phyloP scores from a whole-genome alignment of 2,113 vertebrate species.

The Glaucomys volans region DNA sequence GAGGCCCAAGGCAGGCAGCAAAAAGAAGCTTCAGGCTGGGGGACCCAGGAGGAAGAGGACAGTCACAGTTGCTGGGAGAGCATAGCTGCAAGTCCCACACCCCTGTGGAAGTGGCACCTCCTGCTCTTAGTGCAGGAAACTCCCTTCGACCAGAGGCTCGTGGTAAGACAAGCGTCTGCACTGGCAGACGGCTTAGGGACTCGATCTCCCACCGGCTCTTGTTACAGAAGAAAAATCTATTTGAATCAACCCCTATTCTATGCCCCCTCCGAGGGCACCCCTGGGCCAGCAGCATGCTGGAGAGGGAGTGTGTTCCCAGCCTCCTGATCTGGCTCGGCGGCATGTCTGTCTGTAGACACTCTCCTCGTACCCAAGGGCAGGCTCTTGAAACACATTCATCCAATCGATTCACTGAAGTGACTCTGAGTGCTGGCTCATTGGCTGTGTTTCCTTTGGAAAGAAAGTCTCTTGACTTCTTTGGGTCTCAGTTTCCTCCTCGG shows the following conservation, averaged over 20 bases:
- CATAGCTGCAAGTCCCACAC: no score
- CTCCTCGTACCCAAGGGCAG: background rate
- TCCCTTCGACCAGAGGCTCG: background rate
- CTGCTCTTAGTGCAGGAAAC: background rate
- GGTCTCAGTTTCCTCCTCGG: background rate
- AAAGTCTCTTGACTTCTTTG: background rate
- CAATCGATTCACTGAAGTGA: background rate
- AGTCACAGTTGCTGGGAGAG: background rate
- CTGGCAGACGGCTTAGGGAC: background rate
- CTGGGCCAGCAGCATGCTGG: background rate
- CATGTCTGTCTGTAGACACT: background rate
- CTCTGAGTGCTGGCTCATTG: background rate
- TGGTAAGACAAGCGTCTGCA: background rate
- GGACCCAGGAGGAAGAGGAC: accelerated
- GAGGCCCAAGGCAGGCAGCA: background rate
- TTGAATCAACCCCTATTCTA: background rate
- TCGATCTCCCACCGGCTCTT: background rate
- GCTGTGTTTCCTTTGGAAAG: background rate
- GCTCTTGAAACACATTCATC: background rate
- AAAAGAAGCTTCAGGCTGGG: background rate
- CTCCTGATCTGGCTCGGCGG: background rate
- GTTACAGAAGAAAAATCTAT: background rate
- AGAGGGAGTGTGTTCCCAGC: background rate
- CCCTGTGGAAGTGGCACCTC: background rate
- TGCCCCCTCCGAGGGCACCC: background rate